Evolutionary conservation across 2,888 invertebrate genomes (phyloP).

Genomic region (Antheraea assamensis): DNA sequence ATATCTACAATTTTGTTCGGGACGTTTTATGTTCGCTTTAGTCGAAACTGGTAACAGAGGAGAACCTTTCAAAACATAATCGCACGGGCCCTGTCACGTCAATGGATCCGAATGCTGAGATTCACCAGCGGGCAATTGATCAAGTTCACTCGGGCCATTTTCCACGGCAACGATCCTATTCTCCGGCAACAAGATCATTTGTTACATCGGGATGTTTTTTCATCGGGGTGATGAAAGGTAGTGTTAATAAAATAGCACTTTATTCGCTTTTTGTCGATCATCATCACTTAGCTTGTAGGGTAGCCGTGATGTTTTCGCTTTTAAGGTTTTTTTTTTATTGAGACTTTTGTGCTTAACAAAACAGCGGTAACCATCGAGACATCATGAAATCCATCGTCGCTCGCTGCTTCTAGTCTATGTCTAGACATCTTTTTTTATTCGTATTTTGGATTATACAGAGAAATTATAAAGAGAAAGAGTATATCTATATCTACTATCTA

Average conservation of each 20-base stretch:
- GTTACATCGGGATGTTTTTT: conserved; percentile 74
- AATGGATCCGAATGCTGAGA: conserved; percentile 50
- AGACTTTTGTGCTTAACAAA: no score
- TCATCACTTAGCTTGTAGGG: conserved; percentile 75
- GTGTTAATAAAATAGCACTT: conserved; percentile 81
- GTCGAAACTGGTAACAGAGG: background rate
- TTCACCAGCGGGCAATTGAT: conserved; percentile 54
- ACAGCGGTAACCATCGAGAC: no score
- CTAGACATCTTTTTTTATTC: no score
- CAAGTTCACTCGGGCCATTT: conserved; percentile 52
- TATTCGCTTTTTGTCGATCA: conserved; percentile 81
- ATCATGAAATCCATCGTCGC: background rate
- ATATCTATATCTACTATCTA: no score
- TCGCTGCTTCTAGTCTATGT: no score
- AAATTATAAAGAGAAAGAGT: no score
- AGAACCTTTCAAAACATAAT: conserved; percentile 6
- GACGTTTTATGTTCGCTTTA: background rate
- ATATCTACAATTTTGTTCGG: background rate
- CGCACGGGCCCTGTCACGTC: conserved; percentile 2
- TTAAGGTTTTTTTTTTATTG: background rate
- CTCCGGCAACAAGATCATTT: conserved; percentile 78
- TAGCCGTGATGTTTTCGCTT: conserved; percentile 34
- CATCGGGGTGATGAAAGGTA: conserved; percentile 70
- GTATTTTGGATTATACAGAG: no score
- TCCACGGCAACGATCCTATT: conserved; percentile 50